phyloP scores from a whole-genome alignment of 2,888 invertebrate genomes.

The Eristalis arbustorum region DNA sequence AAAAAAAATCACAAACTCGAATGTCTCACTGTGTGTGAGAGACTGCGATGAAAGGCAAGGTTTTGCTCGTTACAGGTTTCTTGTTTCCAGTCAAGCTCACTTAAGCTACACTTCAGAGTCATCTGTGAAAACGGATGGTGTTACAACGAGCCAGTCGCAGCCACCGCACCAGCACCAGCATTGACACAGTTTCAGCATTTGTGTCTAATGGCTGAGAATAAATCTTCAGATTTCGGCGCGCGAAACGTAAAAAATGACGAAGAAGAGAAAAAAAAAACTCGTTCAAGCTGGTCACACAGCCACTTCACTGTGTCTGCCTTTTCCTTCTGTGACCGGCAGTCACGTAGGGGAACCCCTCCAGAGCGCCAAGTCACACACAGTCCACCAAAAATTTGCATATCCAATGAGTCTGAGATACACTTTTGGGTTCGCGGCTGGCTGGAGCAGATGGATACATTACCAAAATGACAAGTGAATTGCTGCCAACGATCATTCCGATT shows the following conservation, averaged over 20 bases:
- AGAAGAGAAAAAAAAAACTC: not conserved
- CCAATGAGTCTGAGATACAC: not conserved
- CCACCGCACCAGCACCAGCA: conserved; percentile 2
- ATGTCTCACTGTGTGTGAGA: not conserved
- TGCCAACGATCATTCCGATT: not conserved
- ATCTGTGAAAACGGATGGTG: conserved; percentile 32
- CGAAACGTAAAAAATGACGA: not conserved
- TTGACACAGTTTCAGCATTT: conserved; percentile 39
- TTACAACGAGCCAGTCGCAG: conserved; percentile 8
- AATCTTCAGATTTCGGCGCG: not conserved
- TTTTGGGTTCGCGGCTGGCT: not conserved
- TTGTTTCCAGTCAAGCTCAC: not conserved
- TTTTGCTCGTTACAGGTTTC: conserved; percentile 23
- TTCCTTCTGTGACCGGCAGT: not conserved
- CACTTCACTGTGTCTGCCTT: not conserved
- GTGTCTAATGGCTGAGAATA: conserved; percentile 6
- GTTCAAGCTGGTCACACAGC: conserved; percentile 15
- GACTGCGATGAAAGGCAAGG: not conserved
- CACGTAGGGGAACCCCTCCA: not conserved
- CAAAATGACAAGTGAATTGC: not conserved
- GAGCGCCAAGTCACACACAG: not conserved
- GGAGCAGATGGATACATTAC: not conserved
- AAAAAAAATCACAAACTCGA: not conserved
- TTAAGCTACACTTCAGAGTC: conserved; percentile 3
- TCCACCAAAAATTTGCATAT: conserved; percentile 31